Conservation (phyloP, 1,140 invertebrate species). For the Drosophila trapezifrons region DNA sequence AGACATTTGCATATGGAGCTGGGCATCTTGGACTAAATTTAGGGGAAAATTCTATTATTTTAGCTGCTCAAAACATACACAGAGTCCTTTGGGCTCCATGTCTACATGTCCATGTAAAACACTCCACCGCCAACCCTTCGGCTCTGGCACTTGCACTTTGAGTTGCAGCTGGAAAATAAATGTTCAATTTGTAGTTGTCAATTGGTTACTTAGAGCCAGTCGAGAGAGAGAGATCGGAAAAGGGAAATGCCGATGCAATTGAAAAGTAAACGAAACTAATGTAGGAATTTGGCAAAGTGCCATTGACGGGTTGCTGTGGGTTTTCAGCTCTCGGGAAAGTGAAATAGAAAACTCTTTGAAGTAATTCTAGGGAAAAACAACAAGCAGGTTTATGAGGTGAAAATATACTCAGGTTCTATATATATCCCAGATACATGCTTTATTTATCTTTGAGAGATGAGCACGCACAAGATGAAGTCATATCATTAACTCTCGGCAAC, state of each 20-base stretch:
- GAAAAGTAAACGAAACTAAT: conserved; percentile 56
- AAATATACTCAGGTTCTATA: neutral
- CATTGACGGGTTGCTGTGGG: conserved; percentile 14
- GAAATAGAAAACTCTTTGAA: conserved; percentile 9
- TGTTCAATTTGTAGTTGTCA: conserved; percentile 64
- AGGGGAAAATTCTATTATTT: conserved; percentile 79
- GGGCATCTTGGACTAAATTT: conserved; percentile 67
- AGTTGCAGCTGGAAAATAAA: conserved; percentile 51
- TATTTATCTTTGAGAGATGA: conserved; percentile 11
- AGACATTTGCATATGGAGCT: conserved; percentile 47
- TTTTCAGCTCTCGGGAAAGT: neutral
- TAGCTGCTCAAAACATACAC: conserved; percentile 49
- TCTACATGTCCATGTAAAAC: conserved; percentile 46
- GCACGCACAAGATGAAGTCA: conserved; percentile 32
- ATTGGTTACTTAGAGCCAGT: conserved; percentile 51
- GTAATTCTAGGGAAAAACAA: neutral
- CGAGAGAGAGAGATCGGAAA: conserved; percentile 3
- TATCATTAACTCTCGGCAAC: conserved; percentile 62
- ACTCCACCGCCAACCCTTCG: conserved; percentile 14
- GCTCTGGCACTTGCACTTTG: conserved; percentile 13
- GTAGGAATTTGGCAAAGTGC: conserved; percentile 45
- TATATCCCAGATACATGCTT: neutral
- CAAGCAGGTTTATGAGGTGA: neutral
- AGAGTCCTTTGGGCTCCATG: conserved; percentile 12
- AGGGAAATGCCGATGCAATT: conserved; percentile 35